Evolutionary conservation across 2,888 invertebrate genomes (phyloP).

Genomic region (Hylaea fasciaria): DNA sequence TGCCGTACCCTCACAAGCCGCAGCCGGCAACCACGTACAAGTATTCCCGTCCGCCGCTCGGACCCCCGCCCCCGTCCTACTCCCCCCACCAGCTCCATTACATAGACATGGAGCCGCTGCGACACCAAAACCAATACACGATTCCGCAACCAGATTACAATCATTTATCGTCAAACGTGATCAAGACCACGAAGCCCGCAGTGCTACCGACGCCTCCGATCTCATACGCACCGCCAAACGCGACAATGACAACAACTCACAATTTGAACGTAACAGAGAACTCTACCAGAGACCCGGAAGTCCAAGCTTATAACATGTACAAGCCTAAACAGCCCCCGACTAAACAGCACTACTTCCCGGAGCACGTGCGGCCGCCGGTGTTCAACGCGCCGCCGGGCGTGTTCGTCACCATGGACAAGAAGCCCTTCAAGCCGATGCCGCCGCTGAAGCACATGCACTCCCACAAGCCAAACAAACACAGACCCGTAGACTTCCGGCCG

Average conservation of each 20-base stretch:
- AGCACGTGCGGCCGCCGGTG: slow-evolving; percentile 73
- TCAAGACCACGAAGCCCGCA: slow-evolving; percentile 68
- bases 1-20: slow-evolving; percentile 63
- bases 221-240: slow-evolving; percentile 41
- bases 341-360: slow-evolving; percentile 67
- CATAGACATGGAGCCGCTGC: slow-evolving; percentile 47
- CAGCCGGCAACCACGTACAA: slow-evolving; percentile 50
- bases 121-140: slow-evolving; percentile 16
- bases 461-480: slow-evolving; percentile 58
- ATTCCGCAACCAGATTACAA: slow-evolving; percentile 56
- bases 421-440: slow-evolving; percentile 80
- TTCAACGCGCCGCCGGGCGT: slow-evolving; percentile 80
- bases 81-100: slow-evolving; percentile 56
- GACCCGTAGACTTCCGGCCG: slow-evolving; percentile 70
- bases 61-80: slow-evolving; percentile 51
- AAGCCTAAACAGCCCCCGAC: slow-evolving; percentile 57
- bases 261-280: slow-evolving; percentile 54
- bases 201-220: slow-evolving; percentile 64
- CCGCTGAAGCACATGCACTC: slow-evolving; percentile 67
- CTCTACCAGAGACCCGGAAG: slow-evolving; percentile 57
- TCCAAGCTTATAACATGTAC: slow-evolving; percentile 52
- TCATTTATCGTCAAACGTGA: slow-evolving; percentile 54
- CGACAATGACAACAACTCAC: slow-evolving; percentile 53
- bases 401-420: slow-evolving; percentile 78
- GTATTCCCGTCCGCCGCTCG: slow-evolving; percentile 59